Base-by-base conservation (phyloP, 1,140 invertebrate species). In the Ganaspis sp. region DNA sequence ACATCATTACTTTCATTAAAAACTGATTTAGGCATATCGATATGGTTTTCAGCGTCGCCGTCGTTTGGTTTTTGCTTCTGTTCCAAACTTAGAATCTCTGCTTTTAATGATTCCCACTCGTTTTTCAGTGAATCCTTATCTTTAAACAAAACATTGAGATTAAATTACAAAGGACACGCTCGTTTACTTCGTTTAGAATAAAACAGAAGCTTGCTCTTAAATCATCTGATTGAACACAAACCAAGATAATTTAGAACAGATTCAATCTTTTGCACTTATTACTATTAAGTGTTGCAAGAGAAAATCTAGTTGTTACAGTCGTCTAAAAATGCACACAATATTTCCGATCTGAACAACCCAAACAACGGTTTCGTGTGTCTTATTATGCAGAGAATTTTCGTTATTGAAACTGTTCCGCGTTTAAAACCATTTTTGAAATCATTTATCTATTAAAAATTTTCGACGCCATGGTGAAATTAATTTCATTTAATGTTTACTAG, bases 171-270 rank as follows among this genome's bases (percentile, higher is more conserved):
- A 49, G 17, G 2, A n/a, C 1, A 49, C 45, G 17, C 45, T 49
- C 45, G n/a, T 49, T 17, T 49, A 49, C 2, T 6, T 49, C 4
- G 45, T 49, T 49, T 49, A 49, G 45, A 17, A 17, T 49, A 49
- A 49, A 49, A 49, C 45, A 49, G 45, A 49, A 49, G 17, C 45
- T 49, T 45, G 42, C 42, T 45, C 42, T 45, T 45, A 45, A 45
- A 45, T 45, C 15, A 45, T 4, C n/a, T 15, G 42, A 45, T 45
- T 45, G 42, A 45, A 45, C 42, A 45, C 42, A 45, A 45, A 45
- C 4, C 42, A 12, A 45, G n/a, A 45, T n/a, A 1, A 45, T 15
- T 15, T 6, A 34, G 29, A 34, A 34, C 29, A 3, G 2, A 34
- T 34, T 34, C 6, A 6, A 34, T 45, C 12, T 45, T n/a, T n/a